Conservation (phyloP, 2,113 vertebrate genomes). For the Zosterops lateralis region DNA sequence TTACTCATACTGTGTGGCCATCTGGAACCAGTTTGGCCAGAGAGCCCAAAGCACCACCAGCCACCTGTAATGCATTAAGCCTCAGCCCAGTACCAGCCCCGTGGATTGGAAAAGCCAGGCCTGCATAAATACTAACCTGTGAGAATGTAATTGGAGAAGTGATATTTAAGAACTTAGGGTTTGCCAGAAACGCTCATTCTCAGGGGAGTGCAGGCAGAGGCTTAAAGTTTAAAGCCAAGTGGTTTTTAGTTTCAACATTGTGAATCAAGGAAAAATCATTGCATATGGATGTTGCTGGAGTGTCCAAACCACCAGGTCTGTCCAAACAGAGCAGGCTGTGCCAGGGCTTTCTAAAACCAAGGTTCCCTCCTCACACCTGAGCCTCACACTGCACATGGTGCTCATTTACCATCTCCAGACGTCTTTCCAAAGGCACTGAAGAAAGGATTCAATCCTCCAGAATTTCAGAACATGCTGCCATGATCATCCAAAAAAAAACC, state of each 20-base stretch:
- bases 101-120: constrained; percentile 70
- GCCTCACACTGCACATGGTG: neutral
- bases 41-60: constrained; percentile 64
- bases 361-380: constrained; percentile 21
- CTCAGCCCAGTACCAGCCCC: constrained; percentile 67
- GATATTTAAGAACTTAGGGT: constrained; percentile 76
- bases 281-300: constrained; percentile 52
- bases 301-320: constrained; percentile 6
- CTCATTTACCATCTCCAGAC: neutral
- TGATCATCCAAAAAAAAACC: too few species aligned
- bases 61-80: constrained; percentile 84
- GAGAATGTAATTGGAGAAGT: constrained; percentile 81
- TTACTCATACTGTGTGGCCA: constrained; percentile 77
- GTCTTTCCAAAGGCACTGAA: neutral
- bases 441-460: neutral
- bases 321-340: constrained; percentile 11
- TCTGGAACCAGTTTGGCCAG: constrained; percentile 82
- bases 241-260: constrained; percentile 72
- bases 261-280: constrained; percentile 59
- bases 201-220: constrained; percentile 71
- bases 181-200: constrained; percentile 73
- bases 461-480: neutral
- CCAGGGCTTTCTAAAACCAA: constrained; percentile 28
- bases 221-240: constrained; percentile 71
- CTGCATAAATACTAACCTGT: constrained; percentile 77